These are phyloP conservation scores for Papilio demoleus DNA, from an alignment of 2,888 invertebrate species.

Conservation along the genomic window DNA sequence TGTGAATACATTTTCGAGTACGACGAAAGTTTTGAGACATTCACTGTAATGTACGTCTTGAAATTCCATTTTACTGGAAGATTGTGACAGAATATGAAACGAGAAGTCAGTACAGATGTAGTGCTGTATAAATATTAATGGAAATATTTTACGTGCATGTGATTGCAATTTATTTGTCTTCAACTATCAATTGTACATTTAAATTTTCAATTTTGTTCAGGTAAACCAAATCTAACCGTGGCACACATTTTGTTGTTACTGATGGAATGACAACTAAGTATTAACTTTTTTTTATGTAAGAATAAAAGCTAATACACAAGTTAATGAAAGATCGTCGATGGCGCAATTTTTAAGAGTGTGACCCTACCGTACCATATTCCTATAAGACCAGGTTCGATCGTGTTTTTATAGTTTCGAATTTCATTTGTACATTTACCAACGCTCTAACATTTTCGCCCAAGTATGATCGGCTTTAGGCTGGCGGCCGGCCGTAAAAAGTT, in stretches of 20 bases:
- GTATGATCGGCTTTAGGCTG: too few relatives aligned
- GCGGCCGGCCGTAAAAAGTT: too few relatives aligned
- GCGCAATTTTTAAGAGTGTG: too few relatives aligned
- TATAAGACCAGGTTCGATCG: too few relatives aligned
- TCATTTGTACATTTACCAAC: too few relatives aligned
- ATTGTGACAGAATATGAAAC: constrained; percentile 41
- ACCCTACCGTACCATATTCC: too few relatives aligned
- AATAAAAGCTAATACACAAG: background rate
- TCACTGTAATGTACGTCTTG: constrained; percentile 45
- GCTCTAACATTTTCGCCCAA: background rate
- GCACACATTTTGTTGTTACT: background rate
- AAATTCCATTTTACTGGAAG: constrained; percentile 40
- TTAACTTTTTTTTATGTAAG: background rate
- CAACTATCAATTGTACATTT: background rate
- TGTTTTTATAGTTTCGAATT: too few relatives aligned
- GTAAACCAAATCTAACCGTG: background rate
- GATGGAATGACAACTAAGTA: background rate
- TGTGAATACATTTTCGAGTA: constrained; percentile 54
- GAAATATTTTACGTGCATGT: background rate
- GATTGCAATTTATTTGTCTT: constrained; percentile 18
- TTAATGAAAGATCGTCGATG: background rate
- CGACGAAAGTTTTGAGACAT: constrained; percentile 59
- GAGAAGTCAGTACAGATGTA: constrained; percentile 32
- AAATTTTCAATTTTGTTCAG: background rate
- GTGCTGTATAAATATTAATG: constrained; percentile 25